Evolutionary conservation across 2,888 invertebrate genomes (phyloP).

Genomic region (Caenorhabditis japonica): DNA sequence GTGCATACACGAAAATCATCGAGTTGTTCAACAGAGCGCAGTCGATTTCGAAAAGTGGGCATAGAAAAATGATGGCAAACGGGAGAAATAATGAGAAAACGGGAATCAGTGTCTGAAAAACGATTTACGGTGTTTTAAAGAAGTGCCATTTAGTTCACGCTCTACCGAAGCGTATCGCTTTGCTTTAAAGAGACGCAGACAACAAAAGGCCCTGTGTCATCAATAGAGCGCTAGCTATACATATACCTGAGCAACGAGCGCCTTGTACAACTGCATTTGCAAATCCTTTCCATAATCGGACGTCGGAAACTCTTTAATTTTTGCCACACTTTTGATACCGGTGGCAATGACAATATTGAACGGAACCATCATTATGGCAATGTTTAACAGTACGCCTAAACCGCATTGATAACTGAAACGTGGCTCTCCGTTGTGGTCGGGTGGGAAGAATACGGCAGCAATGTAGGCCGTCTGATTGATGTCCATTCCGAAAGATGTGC

Average conservation of each 20-base stretch:
- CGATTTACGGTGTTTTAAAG: too few relatives aligned
- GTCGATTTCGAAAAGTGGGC: constrained; percentile 24
- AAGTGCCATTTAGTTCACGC: too few relatives aligned
- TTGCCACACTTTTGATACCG: constrained; percentile 5
- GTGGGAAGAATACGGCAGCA: constrained; percentile 24
- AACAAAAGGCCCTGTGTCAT: too few relatives aligned
- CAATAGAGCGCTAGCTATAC: too few relatives aligned
- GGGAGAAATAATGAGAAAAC: constrained; percentile 22
- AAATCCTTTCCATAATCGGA: constrained; percentile 22
- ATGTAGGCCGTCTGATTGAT: constrained; percentile 28
- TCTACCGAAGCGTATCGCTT: too few relatives aligned
- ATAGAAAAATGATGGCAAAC: constrained; percentile 15
- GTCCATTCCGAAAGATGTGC: constrained; percentile 15
- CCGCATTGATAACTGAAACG: constrained; percentile 1
- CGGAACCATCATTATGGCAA: constrained; percentile 5
- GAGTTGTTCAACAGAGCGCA: constrained; percentile 1
- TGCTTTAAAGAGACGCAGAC: too few relatives aligned
- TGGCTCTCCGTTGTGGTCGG: constrained; percentile 6
- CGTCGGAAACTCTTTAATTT: constrained; percentile 11
- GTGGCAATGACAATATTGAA: not conserved
- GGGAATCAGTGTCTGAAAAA: constrained; percentile 28
- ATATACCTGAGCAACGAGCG: constrained; percentile 19
- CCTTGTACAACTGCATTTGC: constrained; percentile 39
- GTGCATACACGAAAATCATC: constrained; percentile 24
- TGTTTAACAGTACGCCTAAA: not conserved